These are phyloP conservation scores for Carcharodon carcharias DNA, from an alignment of 2,797 vertebrate species.

Conservation along the genomic window DNA sequence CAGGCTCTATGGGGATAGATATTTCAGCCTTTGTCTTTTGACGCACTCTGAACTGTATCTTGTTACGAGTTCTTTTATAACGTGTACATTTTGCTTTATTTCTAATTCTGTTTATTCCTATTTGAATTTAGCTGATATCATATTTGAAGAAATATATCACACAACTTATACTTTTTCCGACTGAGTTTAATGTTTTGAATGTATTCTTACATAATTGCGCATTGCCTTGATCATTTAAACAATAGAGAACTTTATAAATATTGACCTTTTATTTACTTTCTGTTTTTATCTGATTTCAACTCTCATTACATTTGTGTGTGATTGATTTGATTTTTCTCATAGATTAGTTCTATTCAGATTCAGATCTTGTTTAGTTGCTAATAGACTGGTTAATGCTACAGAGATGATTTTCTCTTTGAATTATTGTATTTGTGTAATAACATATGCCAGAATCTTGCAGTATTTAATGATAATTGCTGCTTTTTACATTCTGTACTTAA, in stretches of 20 bases:
- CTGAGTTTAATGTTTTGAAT: not conserved
- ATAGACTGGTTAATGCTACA: not conserved
- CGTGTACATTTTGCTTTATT: not conserved
- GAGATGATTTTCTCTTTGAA: not conserved
- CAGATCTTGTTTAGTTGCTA: not conserved
- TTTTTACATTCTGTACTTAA: not conserved
- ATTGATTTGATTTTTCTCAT: not conserved
- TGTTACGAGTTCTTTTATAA: not conserved
- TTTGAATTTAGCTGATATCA: not conserved
- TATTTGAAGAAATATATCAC: not conserved
- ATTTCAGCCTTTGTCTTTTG: too few relatives aligned
- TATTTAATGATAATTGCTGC: not conserved
- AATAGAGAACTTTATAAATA: not conserved
- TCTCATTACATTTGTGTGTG: not conserved
- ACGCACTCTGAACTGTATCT: not conserved
- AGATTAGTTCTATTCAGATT: not conserved
- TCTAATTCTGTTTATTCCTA: not conserved
- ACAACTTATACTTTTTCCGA: not conserved
- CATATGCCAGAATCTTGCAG: not conserved
- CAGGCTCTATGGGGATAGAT: too few relatives aligned
- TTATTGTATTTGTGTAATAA: not conserved
- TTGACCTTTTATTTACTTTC: not conserved
- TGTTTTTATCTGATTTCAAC: not conserved
- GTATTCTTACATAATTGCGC: not conserved
- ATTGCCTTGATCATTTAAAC: not conserved